Conservation (phyloP, 2,888 invertebrate genomes). For the Athripsodes cinereus region DNA sequence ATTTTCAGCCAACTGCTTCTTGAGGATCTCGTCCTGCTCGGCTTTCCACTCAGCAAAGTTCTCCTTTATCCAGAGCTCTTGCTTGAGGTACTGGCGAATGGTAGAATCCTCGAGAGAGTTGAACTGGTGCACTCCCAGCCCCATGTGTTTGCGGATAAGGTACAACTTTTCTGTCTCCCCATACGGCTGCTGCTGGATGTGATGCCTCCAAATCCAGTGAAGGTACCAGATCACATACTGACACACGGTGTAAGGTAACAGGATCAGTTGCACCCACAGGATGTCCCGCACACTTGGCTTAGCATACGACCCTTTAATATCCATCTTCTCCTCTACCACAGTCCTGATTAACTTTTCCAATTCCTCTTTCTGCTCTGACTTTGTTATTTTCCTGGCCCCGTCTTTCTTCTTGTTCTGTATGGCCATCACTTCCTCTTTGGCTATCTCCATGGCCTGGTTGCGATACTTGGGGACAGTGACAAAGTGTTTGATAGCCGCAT, state of each 20-base stretch:
- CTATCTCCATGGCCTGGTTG: constrained; percentile 67
- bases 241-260: constrained; percentile 69
- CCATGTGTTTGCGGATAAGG: constrained; percentile 73
- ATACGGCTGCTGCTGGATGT: constrained; percentile 66
- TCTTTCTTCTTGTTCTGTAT: constrained; percentile 50
- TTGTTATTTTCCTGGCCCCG: constrained; percentile 49
- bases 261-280: constrained; percentile 76
- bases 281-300: constrained; percentile 74
- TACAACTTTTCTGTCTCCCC: constrained; percentile 79
- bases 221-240: constrained; percentile 68
- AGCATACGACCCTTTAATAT: constrained; percentile 87
- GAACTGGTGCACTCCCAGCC: constrained; percentile 64
- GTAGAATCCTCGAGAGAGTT: constrained; percentile 68
- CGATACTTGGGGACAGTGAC: constrained; percentile 84
- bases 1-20: constrained; percentile 78
- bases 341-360: constrained; percentile 72
- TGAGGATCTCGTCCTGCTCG: constrained; percentile 77
- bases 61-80: constrained; percentile 77
- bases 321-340: constrained; percentile 88
- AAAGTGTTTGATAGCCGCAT: constrained; percentile 82
- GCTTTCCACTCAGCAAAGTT: constrained; percentile 75
- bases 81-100: constrained; percentile 63
- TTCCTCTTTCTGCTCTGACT: constrained; percentile 65
- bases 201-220: constrained; percentile 78
- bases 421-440: constrained; percentile 52